phyloP scores from a whole-genome alignment of 1,140 invertebrate species.

The Panonychus citri region DNA sequence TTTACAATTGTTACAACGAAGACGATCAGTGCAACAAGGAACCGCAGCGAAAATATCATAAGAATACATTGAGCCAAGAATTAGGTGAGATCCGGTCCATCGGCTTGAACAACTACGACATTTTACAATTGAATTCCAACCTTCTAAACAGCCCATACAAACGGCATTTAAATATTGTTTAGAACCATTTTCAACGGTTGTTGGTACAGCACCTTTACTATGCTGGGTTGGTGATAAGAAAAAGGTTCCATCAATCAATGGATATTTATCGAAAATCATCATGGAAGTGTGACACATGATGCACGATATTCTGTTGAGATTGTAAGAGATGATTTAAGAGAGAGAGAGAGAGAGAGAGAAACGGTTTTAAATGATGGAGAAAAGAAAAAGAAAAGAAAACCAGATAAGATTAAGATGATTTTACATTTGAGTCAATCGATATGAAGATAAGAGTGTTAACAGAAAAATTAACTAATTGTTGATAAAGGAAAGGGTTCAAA shows the following conservation, averaged over 20 bases:
- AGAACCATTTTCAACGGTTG: conserved; percentile 40
- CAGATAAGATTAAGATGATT: too few relatives aligned
- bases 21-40: conserved; percentile 73
- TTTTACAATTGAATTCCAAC: conserved; percentile 38
- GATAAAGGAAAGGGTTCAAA: too few relatives aligned
- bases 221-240: conserved; percentile 79
- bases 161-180: conserved; percentile 74
- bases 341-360: too few relatives aligned
- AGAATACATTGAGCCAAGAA: conserved; percentile 87
- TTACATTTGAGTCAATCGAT: too few relatives aligned
- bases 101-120: conserved; percentile 56
- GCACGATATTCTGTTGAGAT: conserved; percentile 41
- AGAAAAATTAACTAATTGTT: too few relatives aligned
- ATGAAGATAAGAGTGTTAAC: too few relatives aligned
- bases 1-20: conserved; percentile 73
- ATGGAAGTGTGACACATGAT: conserved; percentile 67
- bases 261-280: conserved; percentile 85
- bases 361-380: too few relatives aligned
- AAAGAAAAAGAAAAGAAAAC: too few relatives aligned
- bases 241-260: conserved; percentile 86
- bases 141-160: conserved; percentile 73
- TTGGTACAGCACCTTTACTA: conserved; percentile 54
- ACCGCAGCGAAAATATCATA: conserved; percentile 92
- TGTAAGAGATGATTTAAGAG: too few relatives aligned
- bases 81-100: conserved; percentile 77